Evolutionary conservation across 2,888 invertebrate genomes (phyloP), one percentile per base, ranked within the genome.

Genomic region (Thera britannica): DNA sequence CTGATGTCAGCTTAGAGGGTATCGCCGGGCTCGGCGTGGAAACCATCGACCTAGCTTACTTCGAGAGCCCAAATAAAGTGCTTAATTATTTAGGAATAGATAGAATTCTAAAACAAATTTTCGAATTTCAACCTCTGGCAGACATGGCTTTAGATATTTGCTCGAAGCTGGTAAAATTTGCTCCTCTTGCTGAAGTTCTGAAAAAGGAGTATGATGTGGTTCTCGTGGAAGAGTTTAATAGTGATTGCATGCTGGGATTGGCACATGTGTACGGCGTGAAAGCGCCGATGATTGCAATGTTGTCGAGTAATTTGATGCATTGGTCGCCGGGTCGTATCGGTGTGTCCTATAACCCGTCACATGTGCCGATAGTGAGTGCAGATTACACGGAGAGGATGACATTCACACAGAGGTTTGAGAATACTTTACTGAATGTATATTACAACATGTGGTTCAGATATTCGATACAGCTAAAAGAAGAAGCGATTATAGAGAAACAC

Each of bases 211-310:
- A 95, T 73, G 96, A 97, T 79, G 77, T 96, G 9, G 83, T 96
- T 8, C 80, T 96, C 7, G 90, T 94, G 35, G 96, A 96, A 80
- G 92, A 94, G 71, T 96, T 96, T 73, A 95, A 94, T 73, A 94
- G 95, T 46, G 96, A 96, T 75, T 96, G 96, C 68, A 94, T 95
- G 84, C 82, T 96, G 58, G 96, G 95, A 0, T 83, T 96, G 62
- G 92, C 94, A 0, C 92, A 96, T 80, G 79, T 94, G 38, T 90
- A 96, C 73, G 87, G 85, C 0, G 74, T 88, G 66, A 88, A 93
- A 62, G 93, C 94, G 5, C 96, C 96, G 0, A 86, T 94, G 2
- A 86, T 96, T 7, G 94, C 93, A 0, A 72, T 95, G 41, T 91
- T 95, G 60, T 95, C 95, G 5, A 95, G 95, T 60, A 85, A 90